Evolutionary conservation across 2,888 invertebrate species (phyloP).

Genomic region (Kuschelorhynchus macadamiae): DNA sequence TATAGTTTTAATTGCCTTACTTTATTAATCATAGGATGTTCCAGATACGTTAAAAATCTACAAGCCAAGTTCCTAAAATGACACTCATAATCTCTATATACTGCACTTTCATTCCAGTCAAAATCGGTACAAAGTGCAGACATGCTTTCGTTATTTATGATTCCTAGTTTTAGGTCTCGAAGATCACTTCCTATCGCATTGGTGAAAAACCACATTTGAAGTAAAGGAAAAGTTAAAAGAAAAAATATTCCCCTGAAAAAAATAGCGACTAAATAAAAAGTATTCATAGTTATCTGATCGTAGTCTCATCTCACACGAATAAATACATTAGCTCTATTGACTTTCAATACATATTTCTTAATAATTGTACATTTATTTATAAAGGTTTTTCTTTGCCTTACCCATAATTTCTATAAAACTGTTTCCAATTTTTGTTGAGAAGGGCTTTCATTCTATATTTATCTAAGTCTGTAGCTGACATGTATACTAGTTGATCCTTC

Average conservation of each 20-base stretch:
- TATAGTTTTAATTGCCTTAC: no score
- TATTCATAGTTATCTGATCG: no score
- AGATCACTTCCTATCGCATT: conserved; percentile 85
- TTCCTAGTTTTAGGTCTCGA: conserved; percentile 78
- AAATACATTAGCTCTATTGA: no score
- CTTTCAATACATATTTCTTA: no score
- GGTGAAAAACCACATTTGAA: conserved; percentile 86
- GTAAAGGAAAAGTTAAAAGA: conserved; percentile 84
- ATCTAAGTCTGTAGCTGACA: conserved; percentile 44
- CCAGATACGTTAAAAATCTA: conserved; percentile 73
- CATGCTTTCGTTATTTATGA: conserved; percentile 83
- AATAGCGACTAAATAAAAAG: background rate
- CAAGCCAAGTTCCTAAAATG: conserved; percentile 74
- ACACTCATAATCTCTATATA: conserved; percentile 63
- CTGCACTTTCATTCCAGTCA: conserved; percentile 49
- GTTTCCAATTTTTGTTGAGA: conserved; percentile 58
- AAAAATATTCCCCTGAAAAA: conserved; percentile 83
- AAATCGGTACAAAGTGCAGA: conserved; percentile 59
- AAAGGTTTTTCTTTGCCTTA: no score
- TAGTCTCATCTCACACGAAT: background rate
- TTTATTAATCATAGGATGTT: conserved; percentile 71
- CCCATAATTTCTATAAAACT: conserved; percentile 58
- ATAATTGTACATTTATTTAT: no score
- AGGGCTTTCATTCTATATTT: conserved; percentile 54
- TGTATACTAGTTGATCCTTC: conserved; percentile 10